Evolutionary conservation across 2,797 vertebrate genomes (phyloP).

Genomic region (Rhynchonycteris naso): DNA sequence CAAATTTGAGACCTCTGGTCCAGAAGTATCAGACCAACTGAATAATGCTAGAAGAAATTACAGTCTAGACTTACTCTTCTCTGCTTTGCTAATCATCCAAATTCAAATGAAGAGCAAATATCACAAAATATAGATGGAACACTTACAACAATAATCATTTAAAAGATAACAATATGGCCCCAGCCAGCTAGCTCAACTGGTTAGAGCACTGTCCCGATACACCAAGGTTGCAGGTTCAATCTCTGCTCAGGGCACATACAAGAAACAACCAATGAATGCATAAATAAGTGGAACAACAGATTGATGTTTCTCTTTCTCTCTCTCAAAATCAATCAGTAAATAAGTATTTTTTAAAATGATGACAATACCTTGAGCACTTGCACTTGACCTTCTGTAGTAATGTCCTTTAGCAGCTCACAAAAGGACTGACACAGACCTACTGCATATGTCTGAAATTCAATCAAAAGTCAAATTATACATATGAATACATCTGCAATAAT

Average conservation of each 20-base stretch:
- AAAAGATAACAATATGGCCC: constrained; percentile 75
- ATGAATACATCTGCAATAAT: not conserved
- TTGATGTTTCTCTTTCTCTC: no score
- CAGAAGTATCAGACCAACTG: not conserved
- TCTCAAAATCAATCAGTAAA: no score
- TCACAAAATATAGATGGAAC: constrained; percentile 33
- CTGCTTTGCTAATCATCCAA: not conserved
- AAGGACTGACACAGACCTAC: constrained; percentile 91
- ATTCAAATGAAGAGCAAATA: not conserved
- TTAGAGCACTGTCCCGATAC: no score
- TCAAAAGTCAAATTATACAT: not conserved
- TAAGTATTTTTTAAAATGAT: not conserved
- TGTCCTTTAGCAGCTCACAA: constrained; percentile 91
- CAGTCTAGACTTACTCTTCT: not conserved
- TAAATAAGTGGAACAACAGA: no score
- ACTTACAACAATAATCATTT: not conserved
- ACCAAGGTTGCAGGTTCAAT: no score
- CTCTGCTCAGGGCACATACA: no score
- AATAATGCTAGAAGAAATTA: constrained; percentile 31
- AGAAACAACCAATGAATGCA: no score
- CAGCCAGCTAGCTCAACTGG: no score
- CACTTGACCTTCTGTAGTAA: constrained; percentile 94
- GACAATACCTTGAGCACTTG: constrained; percentile 94
- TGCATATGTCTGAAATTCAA: constrained; percentile 90
- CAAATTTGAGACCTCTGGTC: not conserved